These are phyloP conservation scores for Xanthia icteritia DNA, from an alignment of 2,888 invertebrate genomes.

Conservation along the genomic window DNA sequence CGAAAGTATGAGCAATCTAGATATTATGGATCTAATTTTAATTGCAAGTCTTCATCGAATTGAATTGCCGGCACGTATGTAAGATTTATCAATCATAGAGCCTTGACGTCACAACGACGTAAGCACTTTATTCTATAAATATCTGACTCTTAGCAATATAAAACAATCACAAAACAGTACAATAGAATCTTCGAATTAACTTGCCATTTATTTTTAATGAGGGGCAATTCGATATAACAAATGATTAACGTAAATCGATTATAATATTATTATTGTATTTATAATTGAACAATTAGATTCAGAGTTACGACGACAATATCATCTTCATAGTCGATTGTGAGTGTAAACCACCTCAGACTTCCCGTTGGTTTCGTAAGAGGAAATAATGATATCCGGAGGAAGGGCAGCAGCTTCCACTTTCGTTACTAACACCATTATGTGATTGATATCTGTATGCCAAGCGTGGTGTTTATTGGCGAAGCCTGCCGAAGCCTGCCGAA, in stretches of 20 bases:
- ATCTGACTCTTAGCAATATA: slow-evolving; percentile 16
- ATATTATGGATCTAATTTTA: slow-evolving; percentile 35
- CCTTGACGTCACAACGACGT: slow-evolving; percentile 45
- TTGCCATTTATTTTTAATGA: slow-evolving; percentile 17
- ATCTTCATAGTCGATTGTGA: slow-evolving; percentile 21
- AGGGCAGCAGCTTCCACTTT: slow-evolving; percentile 61
- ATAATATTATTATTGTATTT: slow-evolving; percentile 12
- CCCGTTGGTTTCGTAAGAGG: slow-evolving; percentile 56
- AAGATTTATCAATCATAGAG: slow-evolving; percentile 49
- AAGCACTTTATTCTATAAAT: slow-evolving; percentile 11
- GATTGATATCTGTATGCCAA: slow-evolving; percentile 51
- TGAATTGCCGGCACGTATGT: slow-evolving; percentile 51
- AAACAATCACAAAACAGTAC: slow-evolving; percentile 13
- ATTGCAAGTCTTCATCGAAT: slow-evolving; percentile 55
- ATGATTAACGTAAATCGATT: slow-evolving; percentile 19
- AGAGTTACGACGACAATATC: slow-evolving; percentile 5
- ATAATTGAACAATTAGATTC: slow-evolving; percentile 12
- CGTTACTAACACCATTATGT: slow-evolving; percentile 49
- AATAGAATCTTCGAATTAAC: slow-evolving; percentile 32
- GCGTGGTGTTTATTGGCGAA: slow-evolving; percentile 42
- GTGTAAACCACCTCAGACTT: slow-evolving; percentile 45
- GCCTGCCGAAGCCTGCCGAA: slow-evolving; percentile 13
- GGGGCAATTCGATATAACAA: slow-evolving; percentile 5
- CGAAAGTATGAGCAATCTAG: slow-evolving; percentile 38
- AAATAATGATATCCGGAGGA: slow-evolving; percentile 59